Percentiles rank a stretch among this genome's conserved stretches.
Conservation (phyloP, 2,797 vertebrate genomes). For the Xiphophorus birchmanni region DNA sequence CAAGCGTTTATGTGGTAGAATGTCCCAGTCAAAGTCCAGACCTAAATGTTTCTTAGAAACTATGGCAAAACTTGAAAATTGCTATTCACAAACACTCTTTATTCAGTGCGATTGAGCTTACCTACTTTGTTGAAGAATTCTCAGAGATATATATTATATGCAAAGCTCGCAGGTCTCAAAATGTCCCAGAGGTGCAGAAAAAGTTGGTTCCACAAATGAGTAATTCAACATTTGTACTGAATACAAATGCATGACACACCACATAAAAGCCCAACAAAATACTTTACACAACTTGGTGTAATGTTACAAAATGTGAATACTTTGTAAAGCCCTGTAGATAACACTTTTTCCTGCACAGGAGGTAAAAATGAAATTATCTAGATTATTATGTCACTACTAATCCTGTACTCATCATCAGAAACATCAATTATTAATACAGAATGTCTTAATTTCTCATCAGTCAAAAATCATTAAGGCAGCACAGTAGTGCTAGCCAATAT, state of each 20-base stretch:
- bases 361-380: conserved; percentile 22
- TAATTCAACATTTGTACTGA: background rate
- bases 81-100: background rate
- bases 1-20: background rate
- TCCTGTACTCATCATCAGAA: conserved; percentile 54
- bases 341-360: conserved; percentile 18
- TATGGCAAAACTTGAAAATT: background rate
- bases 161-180: background rate
- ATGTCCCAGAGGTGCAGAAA: background rate
- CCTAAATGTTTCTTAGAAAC: background rate
- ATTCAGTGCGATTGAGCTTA: background rate
- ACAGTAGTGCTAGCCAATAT: conserved; percentile 65
- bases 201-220: background rate
- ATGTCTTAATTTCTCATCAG: conserved; percentile 63
- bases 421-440: conserved; percentile 57
- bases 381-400: conserved; percentile 44
- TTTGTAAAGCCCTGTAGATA: background rate
- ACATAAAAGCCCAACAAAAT: background rate
- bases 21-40: background rate
- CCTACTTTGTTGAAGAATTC: background rate
- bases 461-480: conserved; percentile 72
- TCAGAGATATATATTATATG: background rate
- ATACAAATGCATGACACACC: background rate
- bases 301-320: background rate
- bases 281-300: background rate